Base-by-base conservation (phyloP, 2,113 vertebrate species). In the Otolemur garnettii region DNA sequence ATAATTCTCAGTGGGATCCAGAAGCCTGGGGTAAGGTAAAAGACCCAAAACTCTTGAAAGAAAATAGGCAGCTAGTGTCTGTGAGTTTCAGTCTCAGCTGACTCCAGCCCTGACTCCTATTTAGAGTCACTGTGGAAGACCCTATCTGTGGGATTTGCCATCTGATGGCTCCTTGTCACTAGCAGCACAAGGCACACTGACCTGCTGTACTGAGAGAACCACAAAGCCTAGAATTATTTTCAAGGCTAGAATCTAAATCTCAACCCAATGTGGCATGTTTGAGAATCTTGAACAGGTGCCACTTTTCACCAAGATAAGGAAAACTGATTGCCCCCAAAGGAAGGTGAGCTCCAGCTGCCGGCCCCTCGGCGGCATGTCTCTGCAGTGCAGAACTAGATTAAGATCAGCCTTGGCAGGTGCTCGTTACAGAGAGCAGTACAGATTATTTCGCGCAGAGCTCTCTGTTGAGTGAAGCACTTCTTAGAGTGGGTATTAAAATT, bases 401-500 rank as follows among this genome's bases (percentile, higher is more conserved):
- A 79, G 94, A 96, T 94, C 91, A 87, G 96, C 24, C 13, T 55
- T 91, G 95, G 97, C 26, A 74, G 95, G 87, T 77, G 85, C 96
- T 97, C 0, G 9, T 92, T 93, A 96, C 1, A 84, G 95, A 6
- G 13, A 97, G 87, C 0, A 0, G 87, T 86, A 68, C 79, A 87
- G 81, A 97, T 93, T 95, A 94, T 87, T 96, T 78, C 42, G 55
- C 4, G 9, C 57, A 82, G 94, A 93, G 82, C 90, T 95, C 50
- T 88, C 57, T 21, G 1, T 72, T 60, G 80, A 97, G 95, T 90
- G 94, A 96, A 93, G 75, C 62, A 91, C 95, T 96, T 38, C 75
- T 96, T 94, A 96, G 91, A 97, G 91, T 87, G 38, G 75, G 94
- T 72, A 97, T 98, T 98, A 97, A 97, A 96, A 98, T 97, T 97